Evolutionary conservation across 2,797 vertebrate genomes (phyloP), one percentile per base, ranked within the genome.

Genomic region (Gadopsis bispinosus): DNA sequence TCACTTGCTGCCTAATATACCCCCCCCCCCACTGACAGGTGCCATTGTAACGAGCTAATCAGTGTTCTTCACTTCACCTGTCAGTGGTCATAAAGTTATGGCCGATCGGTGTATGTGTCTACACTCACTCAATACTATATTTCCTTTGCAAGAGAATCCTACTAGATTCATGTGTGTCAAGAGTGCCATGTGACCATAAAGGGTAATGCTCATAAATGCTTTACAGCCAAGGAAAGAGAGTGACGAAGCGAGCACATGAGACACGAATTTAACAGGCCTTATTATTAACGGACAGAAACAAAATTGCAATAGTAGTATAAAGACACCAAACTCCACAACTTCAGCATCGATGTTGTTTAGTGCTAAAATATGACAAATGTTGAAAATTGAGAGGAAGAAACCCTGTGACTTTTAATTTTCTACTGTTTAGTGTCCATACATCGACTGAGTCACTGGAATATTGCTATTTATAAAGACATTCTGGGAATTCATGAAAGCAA

Each of bases 161-260:
- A 7, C 19, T 20, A 10, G 55, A 78, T 29, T 79, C 63, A 73
- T 59, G 69, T 59, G 73, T 65, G n/a, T 79, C 53, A 75, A 31
- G 19, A 59, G 45, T 41, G 60, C 63, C 69, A 69, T 8, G 66
- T 53, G 56, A 70, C 54, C 62, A 58, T 53, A 37, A 51, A 70
- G 17, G 75, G 59, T 39, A 19, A 50, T 43, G 26, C 33, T 48
- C 26, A 55, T 51, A 10, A 62, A 54, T 54, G 31, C 39, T 19
- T 54, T 39, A 26, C 35, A 71, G 50, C 69, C n/a, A 3, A 73
- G 73, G 64, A 66, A 14, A 65, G 2, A 3, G 72, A 69, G 64
- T 43, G 66, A 43, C 26, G 64, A 54, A 66, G 76, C 14, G 26
- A 72, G 45, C 37, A 3, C 59, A 58, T 55, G 71, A 58, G 33